These are phyloP conservation scores for Microtus richardsoni DNA, from an alignment of 2,113 vertebrate genomes.

Conservation along the genomic window DNA sequence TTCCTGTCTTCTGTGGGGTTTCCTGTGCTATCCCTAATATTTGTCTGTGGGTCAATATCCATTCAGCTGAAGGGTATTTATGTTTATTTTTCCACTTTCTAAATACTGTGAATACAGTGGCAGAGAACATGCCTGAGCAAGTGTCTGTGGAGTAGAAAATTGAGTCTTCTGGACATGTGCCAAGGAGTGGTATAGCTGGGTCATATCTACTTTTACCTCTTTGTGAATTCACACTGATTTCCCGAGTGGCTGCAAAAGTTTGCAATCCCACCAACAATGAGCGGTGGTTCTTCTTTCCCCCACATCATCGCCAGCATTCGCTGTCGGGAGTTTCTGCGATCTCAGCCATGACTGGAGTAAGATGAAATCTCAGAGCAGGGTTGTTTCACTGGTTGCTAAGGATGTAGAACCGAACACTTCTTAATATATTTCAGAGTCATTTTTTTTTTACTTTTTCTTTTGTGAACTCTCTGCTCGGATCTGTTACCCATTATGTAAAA, in stretches of 20 bases:
- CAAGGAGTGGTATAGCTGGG: background rate
- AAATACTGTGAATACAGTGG: no score
- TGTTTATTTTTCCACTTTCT: no score
- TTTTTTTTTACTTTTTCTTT: background rate
- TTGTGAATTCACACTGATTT: background rate
- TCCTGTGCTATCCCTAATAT: no score
- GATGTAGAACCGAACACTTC: no score
- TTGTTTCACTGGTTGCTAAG: background rate
- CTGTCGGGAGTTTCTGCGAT: background rate
- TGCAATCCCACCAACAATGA: background rate
- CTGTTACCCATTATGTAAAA: background rate
- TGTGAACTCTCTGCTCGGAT: background rate
- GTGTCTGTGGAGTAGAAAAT: no score
- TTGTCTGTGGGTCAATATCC: no score
- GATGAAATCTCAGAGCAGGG: background rate
- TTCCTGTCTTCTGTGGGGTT: no score
- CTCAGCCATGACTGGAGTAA: background rate
- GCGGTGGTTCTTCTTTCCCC: no score
- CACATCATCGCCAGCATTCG: background rate
- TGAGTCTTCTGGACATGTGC: background rate
- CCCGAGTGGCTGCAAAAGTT: background rate
- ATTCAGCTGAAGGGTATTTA: no score
- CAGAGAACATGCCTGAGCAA: no score
- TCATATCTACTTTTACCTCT: background rate
- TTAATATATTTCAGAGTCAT: background rate